Percentiles rank a stretch among this genome's conserved stretches.
These are phyloP conservation scores for Ormyrus pomaceus DNA, from an alignment of 2,888 invertebrate genomes.

Conservation along the genomic window DNA sequence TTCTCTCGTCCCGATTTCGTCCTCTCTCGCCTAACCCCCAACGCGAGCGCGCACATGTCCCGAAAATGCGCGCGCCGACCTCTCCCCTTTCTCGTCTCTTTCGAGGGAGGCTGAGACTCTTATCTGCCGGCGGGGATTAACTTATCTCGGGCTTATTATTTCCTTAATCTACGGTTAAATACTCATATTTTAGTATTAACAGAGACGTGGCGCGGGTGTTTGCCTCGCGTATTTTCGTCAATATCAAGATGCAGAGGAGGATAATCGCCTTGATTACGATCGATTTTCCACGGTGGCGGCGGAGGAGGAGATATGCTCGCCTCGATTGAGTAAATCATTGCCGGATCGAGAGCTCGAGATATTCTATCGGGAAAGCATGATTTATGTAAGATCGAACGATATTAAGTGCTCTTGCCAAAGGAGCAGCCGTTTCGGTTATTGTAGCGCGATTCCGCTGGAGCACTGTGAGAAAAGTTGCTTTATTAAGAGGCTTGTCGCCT, in stretches of 20 bases:
- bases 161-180: constrained; percentile 74
- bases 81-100: constrained; percentile 40
- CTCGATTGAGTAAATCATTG: constrained; percentile 24
- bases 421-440: background rate
- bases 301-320: background rate
- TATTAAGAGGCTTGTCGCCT: background rate
- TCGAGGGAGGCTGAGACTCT: constrained; percentile 57
- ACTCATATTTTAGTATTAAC: constrained; percentile 75
- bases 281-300: constrained; percentile 1
- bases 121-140: constrained; percentile 73
- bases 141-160: constrained; percentile 75
- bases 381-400: constrained; percentile 21
- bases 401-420: background rate
- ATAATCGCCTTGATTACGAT: constrained; percentile 26
- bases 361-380: background rate
- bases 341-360: constrained; percentile 14
- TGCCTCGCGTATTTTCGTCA: background rate
- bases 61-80: constrained; percentile 16
- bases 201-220: constrained; percentile 43
- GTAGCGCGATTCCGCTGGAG: background rate
- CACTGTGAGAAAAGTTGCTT: background rate
- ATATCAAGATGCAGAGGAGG: constrained; percentile 8
- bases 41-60: constrained; percentile 26
- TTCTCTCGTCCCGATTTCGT: constrained; percentile 21
- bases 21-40: background rate